Evolutionary conservation across 2,113 vertebrate species (phyloP).

Genomic region (Cariama cristata): DNA sequence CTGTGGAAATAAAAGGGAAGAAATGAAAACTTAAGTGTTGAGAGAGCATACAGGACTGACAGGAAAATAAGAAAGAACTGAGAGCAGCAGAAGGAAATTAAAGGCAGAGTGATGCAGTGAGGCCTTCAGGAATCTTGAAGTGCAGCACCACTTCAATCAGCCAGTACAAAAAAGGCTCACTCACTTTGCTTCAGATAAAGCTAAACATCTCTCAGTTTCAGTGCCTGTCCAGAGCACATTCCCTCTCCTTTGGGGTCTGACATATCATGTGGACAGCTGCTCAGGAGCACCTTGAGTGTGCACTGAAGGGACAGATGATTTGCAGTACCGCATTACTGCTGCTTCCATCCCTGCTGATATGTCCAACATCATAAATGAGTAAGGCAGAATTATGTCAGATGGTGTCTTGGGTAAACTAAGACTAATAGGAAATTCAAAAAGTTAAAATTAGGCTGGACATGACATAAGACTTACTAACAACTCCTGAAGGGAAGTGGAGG

Average conservation of each 20-base stretch:
- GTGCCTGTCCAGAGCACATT: background rate
- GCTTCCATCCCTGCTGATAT: background rate
- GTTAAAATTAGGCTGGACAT: background rate
- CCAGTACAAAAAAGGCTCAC: background rate
- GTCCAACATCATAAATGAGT: background rate
- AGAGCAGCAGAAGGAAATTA: background rate
- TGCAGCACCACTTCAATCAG: background rate
- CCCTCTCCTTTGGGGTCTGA: background rate
- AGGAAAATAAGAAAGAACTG: slow-evolving; percentile 17
- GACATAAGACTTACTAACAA: background rate
- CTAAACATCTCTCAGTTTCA: background rate
- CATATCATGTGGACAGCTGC: background rate
- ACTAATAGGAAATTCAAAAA: background rate
- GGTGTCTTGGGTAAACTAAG: background rate
- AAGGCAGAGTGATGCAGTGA: slow-evolving; percentile 8
- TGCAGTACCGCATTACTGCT: background rate
- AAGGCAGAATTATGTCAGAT: background rate
- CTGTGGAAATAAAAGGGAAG: slow-evolving; percentile 25
- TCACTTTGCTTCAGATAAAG: background rate
- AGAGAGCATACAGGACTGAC: background rate
- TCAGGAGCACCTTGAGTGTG: background rate
- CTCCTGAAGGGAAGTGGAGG: background rate
- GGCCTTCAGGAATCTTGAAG: background rate
- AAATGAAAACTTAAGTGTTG: slow-evolving; percentile 19
- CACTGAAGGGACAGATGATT: background rate